These are phyloP conservation scores for Pterostichus niger DNA, from an alignment of 2,888 invertebrate species.

Conservation along the genomic window DNA sequence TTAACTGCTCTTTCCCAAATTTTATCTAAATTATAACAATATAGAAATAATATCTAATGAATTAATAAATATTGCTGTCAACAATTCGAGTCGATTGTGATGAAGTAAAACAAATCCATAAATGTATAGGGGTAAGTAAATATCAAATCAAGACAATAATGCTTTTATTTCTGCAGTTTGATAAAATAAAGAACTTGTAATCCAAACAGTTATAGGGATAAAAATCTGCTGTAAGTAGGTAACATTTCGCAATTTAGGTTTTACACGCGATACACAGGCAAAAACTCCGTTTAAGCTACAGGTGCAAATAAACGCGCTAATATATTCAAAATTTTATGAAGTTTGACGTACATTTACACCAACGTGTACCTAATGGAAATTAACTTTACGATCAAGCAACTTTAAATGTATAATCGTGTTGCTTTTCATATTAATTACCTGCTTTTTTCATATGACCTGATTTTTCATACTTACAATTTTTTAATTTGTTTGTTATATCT, in stretches of 20 bases:
- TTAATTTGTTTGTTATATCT: too few relatives aligned
- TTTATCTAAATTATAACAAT: too few relatives aligned
- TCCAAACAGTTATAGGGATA: slow-evolving; percentile 9
- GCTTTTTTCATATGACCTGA: background rate
- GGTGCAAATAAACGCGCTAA: slow-evolving; percentile 27
- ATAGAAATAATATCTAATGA: too few relatives aligned
- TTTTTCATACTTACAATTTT: too few relatives aligned
- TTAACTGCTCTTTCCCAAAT: too few relatives aligned
- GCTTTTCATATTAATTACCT: slow-evolving; percentile 7
- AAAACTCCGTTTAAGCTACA: slow-evolving; percentile 20
- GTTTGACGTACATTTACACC: slow-evolving; percentile 21
- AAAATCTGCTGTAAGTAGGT: slow-evolving; percentile 6
- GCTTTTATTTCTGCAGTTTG: background rate
- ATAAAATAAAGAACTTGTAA: background rate
- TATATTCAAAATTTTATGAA: slow-evolving; percentile 33
- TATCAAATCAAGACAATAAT: background rate
- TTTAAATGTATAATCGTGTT: slow-evolving; percentile 13
- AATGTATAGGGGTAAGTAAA: too few relatives aligned
- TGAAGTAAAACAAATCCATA: too few relatives aligned
- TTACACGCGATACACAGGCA: slow-evolving; percentile 11
- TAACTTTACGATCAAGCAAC: background rate
- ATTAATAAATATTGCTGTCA: too few relatives aligned
- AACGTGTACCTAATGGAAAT: slow-evolving; percentile 25
- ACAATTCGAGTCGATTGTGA: too few relatives aligned
- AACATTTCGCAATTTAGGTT: slow-evolving; percentile 17